Percentiles rank a stretch among this genome's conserved stretches.
phyloP scores from a whole-genome alignment of 2,113 vertebrate genomes.

The Sterrhoptilus dennistouni region DNA sequence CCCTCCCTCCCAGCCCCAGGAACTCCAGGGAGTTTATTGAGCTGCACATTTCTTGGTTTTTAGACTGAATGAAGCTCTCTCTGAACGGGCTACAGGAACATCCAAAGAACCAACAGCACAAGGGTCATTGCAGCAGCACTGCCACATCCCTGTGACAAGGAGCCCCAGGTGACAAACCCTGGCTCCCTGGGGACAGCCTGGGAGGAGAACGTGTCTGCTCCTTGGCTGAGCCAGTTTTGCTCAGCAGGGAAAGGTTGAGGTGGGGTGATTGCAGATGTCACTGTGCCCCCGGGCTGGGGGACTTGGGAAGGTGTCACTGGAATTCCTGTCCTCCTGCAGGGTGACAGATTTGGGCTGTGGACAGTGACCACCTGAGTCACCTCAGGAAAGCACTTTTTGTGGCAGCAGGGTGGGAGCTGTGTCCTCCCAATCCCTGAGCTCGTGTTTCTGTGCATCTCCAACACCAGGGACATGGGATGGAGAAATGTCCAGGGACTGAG shows the following conservation, averaged over 20 bases:
- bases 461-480: fast-evolving
- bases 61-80: not conserved
- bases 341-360: not conserved
- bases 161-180: not conserved
- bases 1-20: not conserved
- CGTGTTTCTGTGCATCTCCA: fast-evolving
- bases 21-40: not conserved
- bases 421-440: not conserved
- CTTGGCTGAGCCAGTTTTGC: not conserved
- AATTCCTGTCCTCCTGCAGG: not conserved
- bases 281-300: not conserved
- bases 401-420: not conserved
- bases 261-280: fast-evolving
- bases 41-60: not conserved
- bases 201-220: fast-evolving
- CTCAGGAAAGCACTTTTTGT: fast-evolving
- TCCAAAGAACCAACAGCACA: fast-evolving
- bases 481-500: fast-evolving
- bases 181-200: not conserved
- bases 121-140: not conserved
- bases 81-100: not conserved
- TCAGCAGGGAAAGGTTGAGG: fast-evolving
- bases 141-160: fast-evolving
- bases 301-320: not conserved
- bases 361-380: fast-evolving